A percentile compares a stretch with the other conserved stretches of the same genome.
phyloP scores from a whole-genome alignment of 1,140 invertebrate species.

The Calliopsis andreniformis region DNA sequence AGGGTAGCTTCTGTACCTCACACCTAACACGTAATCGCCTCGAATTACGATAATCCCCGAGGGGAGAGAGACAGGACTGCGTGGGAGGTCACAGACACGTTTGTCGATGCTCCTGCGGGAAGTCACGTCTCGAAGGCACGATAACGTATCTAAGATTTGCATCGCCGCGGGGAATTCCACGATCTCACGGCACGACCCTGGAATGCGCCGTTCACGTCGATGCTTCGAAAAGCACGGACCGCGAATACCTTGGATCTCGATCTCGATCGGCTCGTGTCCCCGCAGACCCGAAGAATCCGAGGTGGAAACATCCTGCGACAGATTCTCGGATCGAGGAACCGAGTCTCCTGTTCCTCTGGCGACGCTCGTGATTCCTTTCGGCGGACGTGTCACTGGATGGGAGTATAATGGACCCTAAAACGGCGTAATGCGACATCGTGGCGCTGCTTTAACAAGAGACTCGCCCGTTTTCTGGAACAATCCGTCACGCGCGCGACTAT shows the following conservation, averaged over 20 bases:
- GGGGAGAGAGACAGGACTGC: background rate
- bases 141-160: conserved; percentile 34
- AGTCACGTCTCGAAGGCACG: conserved; percentile 13
- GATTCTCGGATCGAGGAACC: conserved; percentile 1
- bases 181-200: conserved; percentile 32
- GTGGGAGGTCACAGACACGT: background rate
- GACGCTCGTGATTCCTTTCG: background rate
- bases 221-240: background rate
- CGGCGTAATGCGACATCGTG: background rate
- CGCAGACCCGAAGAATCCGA: background rate
- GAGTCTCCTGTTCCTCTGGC: background rate
- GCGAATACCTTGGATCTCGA: conserved; percentile 17
- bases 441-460: background rate
- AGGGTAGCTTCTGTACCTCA: background rate
- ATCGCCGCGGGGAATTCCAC: conserved; percentile 34
- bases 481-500: background rate
- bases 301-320: background rate
- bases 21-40: background rate
- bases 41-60: background rate
- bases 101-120: conserved; percentile 1
- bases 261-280: background rate
- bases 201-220: conserved; percentile 13
- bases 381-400: background rate
- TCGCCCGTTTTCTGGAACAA: background rate
- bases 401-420: background rate